Conservation (phyloP, 2,888 invertebrate species). For the Cybosia mesomella region DNA sequence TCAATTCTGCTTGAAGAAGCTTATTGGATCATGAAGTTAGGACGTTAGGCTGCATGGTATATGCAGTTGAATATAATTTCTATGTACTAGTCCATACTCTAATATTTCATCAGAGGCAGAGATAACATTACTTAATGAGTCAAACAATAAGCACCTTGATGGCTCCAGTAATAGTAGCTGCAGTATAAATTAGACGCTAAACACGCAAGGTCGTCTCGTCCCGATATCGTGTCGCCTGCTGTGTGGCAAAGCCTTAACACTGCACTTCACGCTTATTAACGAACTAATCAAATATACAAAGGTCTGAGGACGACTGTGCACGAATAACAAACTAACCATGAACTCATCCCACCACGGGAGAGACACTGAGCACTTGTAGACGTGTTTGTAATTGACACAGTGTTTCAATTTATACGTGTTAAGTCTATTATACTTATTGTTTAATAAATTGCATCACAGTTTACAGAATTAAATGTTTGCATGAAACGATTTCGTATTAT, state of each 20-base stretch:
- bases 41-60: no score
- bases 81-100: neutral
- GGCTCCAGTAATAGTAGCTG: constrained; percentile 18
- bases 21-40: neutral
- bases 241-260: constrained; percentile 51
- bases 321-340: constrained; percentile 52
- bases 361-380: constrained; percentile 47
- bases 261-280: constrained; percentile 59
- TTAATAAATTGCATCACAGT: constrained; percentile 20
- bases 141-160: neutral
- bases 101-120: neutral
- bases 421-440: neutral
- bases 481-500: constrained; percentile 2
- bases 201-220: constrained; percentile 18
- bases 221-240: constrained; percentile 29
- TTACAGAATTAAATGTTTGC: constrained; percentile 3
- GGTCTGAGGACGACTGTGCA: constrained; percentile 81
- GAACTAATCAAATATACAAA: constrained; percentile 60
- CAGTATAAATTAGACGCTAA: constrained; percentile 35
- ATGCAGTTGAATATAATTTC: neutral
- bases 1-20: neutral
- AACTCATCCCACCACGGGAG: constrained; percentile 48
- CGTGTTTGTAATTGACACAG: constrained; percentile 39
- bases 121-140: neutral
- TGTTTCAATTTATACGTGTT: neutral